These are phyloP conservation scores for Phylloscopus trochiloides DNA, from an alignment of 2,113 vertebrate genomes.

Conservation along the genomic window DNA sequence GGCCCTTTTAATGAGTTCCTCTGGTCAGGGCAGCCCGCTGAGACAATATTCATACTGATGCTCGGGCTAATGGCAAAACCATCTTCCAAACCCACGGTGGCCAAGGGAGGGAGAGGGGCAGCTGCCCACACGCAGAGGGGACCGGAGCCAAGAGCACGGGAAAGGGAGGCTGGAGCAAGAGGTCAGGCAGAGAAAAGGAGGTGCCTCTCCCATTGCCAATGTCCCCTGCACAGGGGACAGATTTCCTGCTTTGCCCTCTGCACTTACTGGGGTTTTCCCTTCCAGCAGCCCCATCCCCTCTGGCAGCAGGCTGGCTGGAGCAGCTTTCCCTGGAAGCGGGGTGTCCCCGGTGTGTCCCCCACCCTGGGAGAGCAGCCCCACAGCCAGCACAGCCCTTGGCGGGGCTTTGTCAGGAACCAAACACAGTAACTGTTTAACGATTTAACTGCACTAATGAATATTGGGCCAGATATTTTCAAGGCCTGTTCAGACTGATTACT, in stretches of 20 bases:
- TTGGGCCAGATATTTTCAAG: slow-evolving; percentile 97
- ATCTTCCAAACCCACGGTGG: not conserved
- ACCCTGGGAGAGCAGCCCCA: rapidly evolving
- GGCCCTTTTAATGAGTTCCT: slow-evolving; percentile 32
- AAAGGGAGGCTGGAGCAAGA: not conserved
- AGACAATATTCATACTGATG: slow-evolving; percentile 37
- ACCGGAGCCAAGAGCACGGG: rapidly evolving
- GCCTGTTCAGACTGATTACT: slow-evolving; percentile 99
- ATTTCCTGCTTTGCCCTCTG: rapidly evolving
- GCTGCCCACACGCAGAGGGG: not conserved
- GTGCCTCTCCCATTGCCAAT: rapidly evolving
- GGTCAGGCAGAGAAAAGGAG: not conserved
- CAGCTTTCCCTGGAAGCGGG: rapidly evolving
- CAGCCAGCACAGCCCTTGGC: slow-evolving; percentile 42
- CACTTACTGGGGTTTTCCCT: not conserved
- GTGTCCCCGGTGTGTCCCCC: not conserved
- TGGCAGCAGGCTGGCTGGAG: not conserved
- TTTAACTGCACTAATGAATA: slow-evolving; percentile 96
- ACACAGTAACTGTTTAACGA: slow-evolving; percentile 77
- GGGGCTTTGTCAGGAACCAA: slow-evolving; percentile 70
- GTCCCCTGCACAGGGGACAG: not conserved
- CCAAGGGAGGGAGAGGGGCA: not conserved
- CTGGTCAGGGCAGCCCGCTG: not conserved
- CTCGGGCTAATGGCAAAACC: slow-evolving; percentile 44
- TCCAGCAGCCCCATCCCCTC: not conserved